phyloP scores from a whole-genome alignment of 2,113 vertebrate species.

The Lepisosteus osseus region DNA sequence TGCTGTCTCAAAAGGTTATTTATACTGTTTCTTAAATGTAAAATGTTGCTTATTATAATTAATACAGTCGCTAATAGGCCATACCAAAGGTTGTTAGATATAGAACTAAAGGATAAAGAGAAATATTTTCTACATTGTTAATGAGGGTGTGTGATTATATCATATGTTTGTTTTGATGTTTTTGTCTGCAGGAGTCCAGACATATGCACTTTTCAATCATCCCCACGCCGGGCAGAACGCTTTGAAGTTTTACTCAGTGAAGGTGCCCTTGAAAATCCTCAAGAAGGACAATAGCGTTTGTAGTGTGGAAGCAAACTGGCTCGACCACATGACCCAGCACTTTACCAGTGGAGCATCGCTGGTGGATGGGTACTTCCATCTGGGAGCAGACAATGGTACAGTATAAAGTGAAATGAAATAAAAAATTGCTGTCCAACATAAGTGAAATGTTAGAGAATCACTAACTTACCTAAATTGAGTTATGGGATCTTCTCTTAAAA shows the following conservation, averaged over 20 bases:
- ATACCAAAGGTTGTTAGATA: no score
- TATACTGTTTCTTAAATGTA: no score
- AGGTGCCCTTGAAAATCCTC: conserved; percentile 85
- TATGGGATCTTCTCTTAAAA: no score
- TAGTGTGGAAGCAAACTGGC: conserved; percentile 88
- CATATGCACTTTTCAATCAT: conserved; percentile 88
- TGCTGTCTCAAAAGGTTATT: no score
- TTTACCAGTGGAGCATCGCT: conserved; percentile 90
- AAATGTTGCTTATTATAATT: no score
- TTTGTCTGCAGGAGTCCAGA: conserved; percentile 70
- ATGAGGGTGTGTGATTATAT: not conserved
- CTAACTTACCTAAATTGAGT: no score
- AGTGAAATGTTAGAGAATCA: no score
- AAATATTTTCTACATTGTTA: not conserved
- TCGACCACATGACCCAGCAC: conserved; percentile 97
- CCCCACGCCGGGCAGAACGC: conserved; percentile 65
- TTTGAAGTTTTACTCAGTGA: conserved; percentile 85
- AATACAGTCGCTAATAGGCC: no score
- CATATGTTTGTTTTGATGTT: not conserved
- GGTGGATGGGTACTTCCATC: conserved; percentile 88
- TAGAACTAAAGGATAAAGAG: no score
- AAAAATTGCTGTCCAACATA: no score
- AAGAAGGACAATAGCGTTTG: conserved; percentile 74
- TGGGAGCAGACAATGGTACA: conserved; percentile 76
- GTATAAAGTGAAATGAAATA: no score